Base-by-base conservation (phyloP, 2,888 invertebrate genomes). In the Cephonodes hylas region DNA sequence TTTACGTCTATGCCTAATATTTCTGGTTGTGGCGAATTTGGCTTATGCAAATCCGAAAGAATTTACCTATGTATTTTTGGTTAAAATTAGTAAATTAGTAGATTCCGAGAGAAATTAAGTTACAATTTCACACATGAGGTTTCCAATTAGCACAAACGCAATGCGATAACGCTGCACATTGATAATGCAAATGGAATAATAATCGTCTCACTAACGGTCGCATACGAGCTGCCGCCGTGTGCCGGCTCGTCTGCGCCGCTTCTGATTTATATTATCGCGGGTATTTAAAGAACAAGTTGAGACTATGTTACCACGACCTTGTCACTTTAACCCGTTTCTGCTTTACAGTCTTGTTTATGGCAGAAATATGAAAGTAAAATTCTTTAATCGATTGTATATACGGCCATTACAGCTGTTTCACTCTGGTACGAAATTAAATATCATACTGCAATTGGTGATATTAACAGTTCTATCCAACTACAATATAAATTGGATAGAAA, bases 171-270 rank as follows among this genome's bases (percentile, higher is more conserved):
- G 53, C 8, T 27, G n/a, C 27, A n/a, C 15, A 31, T 31, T 53
- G 53, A 53, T 53, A 53, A 53, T 25, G 15, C n/a, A 27, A 48
- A 48, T 18, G 27, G 53, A 53, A 53, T 31, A 53, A 53, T 10
- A 53, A 53, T 53, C 18, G 27, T 18, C 53, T 31, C 31, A 18
- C 53, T 15, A 31, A 27, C 27, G 27, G 27, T 18, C 27, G 38
- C 38, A n/a, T n/a, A 38, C n/a, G 10, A 4, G 13, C 13, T 0
- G 13, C 3, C 1, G 27, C 15, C 15, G 1, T 27, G 31, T 27
- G 15, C 23, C 4, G 1, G 3, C 6, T 23, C n/a, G n/a, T 25
- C n/a, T 22, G 13, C 23, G 23, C 13, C n/a, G 25, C 23, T 25
- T n/a, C 25, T 23, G 23, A 46, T 46, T 46, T 46, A 46, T 25